These are phyloP conservation scores for Peromyscus polionotus DNA, from an alignment of 2,113 vertebrate species.

Conservation along the genomic window DNA sequence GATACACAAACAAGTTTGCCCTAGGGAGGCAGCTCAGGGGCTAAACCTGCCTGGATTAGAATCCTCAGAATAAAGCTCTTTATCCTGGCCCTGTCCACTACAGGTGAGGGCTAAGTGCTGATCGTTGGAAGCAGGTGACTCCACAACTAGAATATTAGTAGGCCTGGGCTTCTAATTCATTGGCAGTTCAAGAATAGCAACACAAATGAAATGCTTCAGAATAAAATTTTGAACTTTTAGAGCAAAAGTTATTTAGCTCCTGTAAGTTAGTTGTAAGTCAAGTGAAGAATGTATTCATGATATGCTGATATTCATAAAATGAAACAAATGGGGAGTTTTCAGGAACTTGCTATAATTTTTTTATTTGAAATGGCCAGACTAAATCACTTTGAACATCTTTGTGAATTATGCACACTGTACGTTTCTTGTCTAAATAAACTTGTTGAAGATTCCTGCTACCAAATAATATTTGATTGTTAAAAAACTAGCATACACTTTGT, in stretches of 20 bases:
- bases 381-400: neutral
- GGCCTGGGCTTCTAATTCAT: neutral
- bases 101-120: neutral
- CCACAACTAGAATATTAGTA: accelerated
- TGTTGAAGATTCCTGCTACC: neutral
- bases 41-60: neutral
- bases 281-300: neutral
- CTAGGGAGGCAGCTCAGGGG: neutral
- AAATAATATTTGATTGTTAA: neutral
- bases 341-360: neutral
- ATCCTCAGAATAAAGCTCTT: neutral
- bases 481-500: neutral
- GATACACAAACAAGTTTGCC: neutral
- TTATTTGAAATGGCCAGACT: neutral
- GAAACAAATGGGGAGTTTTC: neutral
- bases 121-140: accelerated
- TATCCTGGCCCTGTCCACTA: neutral
- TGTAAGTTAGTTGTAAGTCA: neutral
- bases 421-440: neutral
- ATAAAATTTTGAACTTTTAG: neutral
- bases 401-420: neutral
- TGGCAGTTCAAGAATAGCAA: neutral
- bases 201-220: neutral
- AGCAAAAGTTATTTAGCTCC: neutral
- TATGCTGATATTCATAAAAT: neutral